phyloP scores from a whole-genome alignment of 2,888 invertebrate species.

The Agrochola lota region DNA sequence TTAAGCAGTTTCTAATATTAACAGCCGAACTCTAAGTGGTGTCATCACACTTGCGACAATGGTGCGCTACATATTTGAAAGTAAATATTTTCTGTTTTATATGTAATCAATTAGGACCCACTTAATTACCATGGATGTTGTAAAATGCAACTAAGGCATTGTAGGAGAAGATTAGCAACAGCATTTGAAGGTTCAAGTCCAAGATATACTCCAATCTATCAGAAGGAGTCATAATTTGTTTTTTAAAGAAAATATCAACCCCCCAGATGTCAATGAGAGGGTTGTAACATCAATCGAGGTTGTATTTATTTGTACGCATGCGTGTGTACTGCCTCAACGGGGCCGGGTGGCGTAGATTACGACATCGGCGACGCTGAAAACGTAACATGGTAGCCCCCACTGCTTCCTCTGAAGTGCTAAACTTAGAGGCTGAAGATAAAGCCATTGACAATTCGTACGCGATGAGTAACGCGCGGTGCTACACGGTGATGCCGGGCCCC shows the following conservation, averaged over 20 bases:
- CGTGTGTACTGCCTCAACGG: slow-evolving; percentile 74
- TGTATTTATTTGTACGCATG: slow-evolving; percentile 69
- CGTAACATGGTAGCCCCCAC: slow-evolving; percentile 85
- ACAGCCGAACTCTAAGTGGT: slow-evolving; percentile 77
- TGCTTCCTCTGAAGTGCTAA: slow-evolving; percentile 69
- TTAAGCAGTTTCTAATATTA: slow-evolving; percentile 73
- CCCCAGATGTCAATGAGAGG: slow-evolving; percentile 38
- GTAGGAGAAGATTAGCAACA: neutral
- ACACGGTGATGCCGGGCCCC: slow-evolving; percentile 94
- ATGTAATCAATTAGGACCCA: slow-evolving; percentile 21
- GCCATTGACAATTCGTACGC: slow-evolving; percentile 79
- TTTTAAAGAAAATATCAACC: slow-evolving; percentile 21
- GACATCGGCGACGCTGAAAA: slow-evolving; percentile 81
- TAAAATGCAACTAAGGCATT: slow-evolving; percentile 8
- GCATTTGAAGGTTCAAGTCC: neutral
- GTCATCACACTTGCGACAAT: slow-evolving; percentile 63
- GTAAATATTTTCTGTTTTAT: slow-evolving; percentile 31
- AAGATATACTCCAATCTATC: neutral
- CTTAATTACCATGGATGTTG: slow-evolving; percentile 22
- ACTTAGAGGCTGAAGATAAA: slow-evolving; percentile 78
- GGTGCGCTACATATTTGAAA: slow-evolving; percentile 30
- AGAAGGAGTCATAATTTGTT: neutral
- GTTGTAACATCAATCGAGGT: slow-evolving; percentile 54
- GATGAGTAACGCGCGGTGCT: slow-evolving; percentile 88
- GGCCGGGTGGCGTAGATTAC: slow-evolving; percentile 78